Conservation (phyloP, 2,113 vertebrate species). For the Malurus melanocephalus region DNA sequence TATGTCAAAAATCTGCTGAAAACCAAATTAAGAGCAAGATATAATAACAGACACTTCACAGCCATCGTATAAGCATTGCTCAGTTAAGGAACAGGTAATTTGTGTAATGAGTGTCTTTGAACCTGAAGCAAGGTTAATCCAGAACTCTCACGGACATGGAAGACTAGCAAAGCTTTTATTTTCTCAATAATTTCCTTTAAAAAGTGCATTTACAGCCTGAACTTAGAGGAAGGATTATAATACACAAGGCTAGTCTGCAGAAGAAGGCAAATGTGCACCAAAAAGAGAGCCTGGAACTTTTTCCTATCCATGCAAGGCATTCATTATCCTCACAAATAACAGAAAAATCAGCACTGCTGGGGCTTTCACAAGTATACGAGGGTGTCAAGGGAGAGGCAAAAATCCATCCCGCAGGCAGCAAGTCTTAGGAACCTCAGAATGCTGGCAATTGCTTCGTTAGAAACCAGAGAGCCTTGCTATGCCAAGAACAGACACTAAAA, state of each 20-base stretch:
- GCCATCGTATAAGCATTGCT: background rate
- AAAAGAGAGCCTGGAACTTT: slow-evolving; percentile 25
- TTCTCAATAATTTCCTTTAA: background rate
- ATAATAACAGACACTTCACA: background rate
- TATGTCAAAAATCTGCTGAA: background rate
- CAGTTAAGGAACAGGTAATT: background rate
- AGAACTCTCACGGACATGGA: background rate
- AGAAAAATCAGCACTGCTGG: slow-evolving; percentile 50
- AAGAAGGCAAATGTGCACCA: background rate
- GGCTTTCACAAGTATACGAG: slow-evolving; percentile 58
- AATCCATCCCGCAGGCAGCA: slow-evolving; percentile 45
- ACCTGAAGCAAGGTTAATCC: background rate
- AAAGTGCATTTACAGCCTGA: background rate
- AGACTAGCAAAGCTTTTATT: background rate
- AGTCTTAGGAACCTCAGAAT: slow-evolving; percentile 52
- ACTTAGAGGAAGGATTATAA: background rate
- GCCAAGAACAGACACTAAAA: slow-evolving; percentile 61
- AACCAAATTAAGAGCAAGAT: background rate
- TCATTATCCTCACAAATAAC: slow-evolving; percentile 55
- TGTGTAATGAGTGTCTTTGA: background rate
- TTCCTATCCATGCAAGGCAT: slow-evolving; percentile 33
- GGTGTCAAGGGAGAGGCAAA: slow-evolving; percentile 56
- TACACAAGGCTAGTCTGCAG: background rate
- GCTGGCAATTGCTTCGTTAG: slow-evolving; percentile 48
- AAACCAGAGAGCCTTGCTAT: slow-evolving; percentile 48